Conservation (phyloP, 2,113 vertebrate species). For the Anser brachyrhynchus region DNA sequence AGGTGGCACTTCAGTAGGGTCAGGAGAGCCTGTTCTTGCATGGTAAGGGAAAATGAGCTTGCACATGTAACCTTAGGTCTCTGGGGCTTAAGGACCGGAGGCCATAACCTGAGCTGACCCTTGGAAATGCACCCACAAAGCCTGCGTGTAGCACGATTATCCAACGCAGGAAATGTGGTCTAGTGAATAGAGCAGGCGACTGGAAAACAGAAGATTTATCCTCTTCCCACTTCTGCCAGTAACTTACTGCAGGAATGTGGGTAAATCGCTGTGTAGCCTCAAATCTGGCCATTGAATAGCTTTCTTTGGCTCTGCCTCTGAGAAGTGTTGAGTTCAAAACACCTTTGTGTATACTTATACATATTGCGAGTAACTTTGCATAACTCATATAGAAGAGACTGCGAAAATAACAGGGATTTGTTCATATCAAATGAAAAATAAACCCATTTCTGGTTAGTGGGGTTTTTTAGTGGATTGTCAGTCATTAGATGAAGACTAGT, state of each 20-base stretch:
- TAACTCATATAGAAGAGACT: not conserved
- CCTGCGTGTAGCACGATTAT: not conserved
- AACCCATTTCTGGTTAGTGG: not conserved
- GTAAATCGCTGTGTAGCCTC: not conserved
- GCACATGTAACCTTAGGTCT: fast-evolving
- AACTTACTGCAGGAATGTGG: not conserved
- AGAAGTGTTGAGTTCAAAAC: not conserved
- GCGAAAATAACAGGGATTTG: not conserved
- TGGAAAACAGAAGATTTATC: not conserved
- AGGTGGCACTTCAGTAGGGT: not conserved
- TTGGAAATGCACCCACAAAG: not conserved
- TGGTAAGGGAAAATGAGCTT: fast-evolving
- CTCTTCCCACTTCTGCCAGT: not conserved
- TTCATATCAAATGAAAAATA: not conserved
- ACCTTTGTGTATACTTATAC: not conserved
- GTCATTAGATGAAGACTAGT: not conserved
- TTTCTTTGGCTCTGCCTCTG: not conserved
- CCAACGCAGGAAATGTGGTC: not conserved
- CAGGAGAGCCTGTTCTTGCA: not conserved
- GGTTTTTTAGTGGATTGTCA: not conserved
- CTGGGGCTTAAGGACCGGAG: not conserved
- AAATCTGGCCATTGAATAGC: not conserved
- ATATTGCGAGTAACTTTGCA: not conserved
- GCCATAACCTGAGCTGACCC: not conserved
- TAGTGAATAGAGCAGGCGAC: not conserved